phyloP scores from a whole-genome alignment of 2,888 invertebrate species.

The Thymelicus sylvestris region DNA sequence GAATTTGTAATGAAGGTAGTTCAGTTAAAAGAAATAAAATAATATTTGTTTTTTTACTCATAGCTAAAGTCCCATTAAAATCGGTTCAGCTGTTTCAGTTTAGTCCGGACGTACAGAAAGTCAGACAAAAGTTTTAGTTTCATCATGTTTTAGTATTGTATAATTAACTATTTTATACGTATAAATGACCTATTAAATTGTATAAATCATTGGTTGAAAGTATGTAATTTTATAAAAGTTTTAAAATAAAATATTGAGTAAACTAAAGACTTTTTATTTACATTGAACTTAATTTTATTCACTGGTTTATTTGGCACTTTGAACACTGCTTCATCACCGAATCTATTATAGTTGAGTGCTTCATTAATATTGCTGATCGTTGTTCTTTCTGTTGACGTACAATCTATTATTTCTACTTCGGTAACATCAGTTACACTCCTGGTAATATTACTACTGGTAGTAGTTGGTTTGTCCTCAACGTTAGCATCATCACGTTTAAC shows the following conservation, averaged over 20 bases:
- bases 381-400: constrained; percentile 60
- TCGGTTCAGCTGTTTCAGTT: too few relatives aligned
- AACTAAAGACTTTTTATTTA: constrained; percentile 57
- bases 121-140: too few relatives aligned
- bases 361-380: constrained; percentile 70
- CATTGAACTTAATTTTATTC: constrained; percentile 70
- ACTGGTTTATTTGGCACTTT: constrained; percentile 61
- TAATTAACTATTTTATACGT: background rate
- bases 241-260: constrained; percentile 30
- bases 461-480: constrained; percentile 19
- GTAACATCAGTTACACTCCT: constrained; percentile 9
- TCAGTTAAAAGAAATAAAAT: too few relatives aligned
- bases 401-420: constrained; percentile 62
- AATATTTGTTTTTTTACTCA: too few relatives aligned
- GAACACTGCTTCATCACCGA: constrained; percentile 66
- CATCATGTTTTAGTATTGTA: background rate
- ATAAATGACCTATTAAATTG: background rate
- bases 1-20: too few relatives aligned
- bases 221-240: background rate
- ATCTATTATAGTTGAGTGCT: constrained; percentile 66
- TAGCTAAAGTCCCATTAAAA: too few relatives aligned
- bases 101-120: too few relatives aligned
- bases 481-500: constrained; percentile 31
- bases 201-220: background rate
- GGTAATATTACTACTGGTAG: constrained; percentile 26